Evolutionary conservation across 2,797 vertebrate genomes (phyloP).

Genomic region (Sebastes minor): DNA sequence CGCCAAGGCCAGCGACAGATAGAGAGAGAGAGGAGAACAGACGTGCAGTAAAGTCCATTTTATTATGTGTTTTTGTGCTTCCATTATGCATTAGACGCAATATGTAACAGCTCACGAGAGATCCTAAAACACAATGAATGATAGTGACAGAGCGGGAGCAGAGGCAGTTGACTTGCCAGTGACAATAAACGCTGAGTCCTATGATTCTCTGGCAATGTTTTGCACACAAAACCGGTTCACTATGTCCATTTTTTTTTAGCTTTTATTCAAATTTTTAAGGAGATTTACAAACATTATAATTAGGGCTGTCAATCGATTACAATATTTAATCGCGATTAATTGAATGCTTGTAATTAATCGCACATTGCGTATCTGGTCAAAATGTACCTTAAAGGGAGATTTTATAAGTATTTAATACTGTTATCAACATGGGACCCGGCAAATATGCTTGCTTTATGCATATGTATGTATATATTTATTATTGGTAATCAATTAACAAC

Average conservation of each 20-base stretch:
- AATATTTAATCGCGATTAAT: no score
- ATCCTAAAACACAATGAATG: background rate
- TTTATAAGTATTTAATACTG: no score
- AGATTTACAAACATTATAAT: background rate
- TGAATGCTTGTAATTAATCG: no score
- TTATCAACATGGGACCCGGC: fast-evolving
- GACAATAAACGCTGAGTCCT: background rate
- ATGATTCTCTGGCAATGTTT: background rate
- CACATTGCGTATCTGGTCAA: no score
- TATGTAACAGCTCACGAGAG: background rate
- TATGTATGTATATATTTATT: no score
- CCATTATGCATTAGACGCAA: background rate
- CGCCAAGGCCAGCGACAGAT: constrained; percentile 13
- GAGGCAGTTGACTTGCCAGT: background rate
- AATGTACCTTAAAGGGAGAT: no score
- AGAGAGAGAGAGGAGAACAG: background rate
- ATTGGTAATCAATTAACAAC: no score
- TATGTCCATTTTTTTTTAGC: background rate
- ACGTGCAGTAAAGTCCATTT: background rate
- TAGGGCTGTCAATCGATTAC: no score
- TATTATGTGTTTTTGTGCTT: background rate
- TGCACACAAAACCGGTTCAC: background rate
- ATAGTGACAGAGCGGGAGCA: background rate
- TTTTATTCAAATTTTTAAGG: background rate
- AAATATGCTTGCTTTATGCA: no score